Base-by-base conservation (phyloP, 2,113 vertebrate genomes). In the Rissa tridactyla region DNA sequence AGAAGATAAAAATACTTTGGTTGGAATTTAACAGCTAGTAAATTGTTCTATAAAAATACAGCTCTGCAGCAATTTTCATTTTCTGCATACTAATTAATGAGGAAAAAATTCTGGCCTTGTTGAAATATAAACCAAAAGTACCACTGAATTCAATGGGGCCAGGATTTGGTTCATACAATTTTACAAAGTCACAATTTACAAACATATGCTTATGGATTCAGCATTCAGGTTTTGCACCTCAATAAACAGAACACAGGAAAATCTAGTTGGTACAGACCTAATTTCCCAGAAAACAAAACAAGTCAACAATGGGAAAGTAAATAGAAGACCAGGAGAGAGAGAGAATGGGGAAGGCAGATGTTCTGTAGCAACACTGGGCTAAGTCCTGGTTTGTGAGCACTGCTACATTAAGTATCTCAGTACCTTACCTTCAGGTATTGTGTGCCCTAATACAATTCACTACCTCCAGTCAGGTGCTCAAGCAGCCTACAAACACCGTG, bases 1-100 rank as follows among this genome's bases (percentile, higher is more conserved):
- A 79, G 73, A 92, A 88, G 90, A 92, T 77, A 93, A 95, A 94
- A 95, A 87, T 80, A 91, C 15, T 69, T 84, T 21, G 13, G 29
- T 79, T 91, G 42, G 58, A 82, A 93, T 88, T 86, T 66, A 90
- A 77, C 54, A 92, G 42, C 49, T 58, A 90, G 64, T 55, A 94
- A 91, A 88, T 72, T 54, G 49, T 62, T 95, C 82, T 68, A 29
- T 70, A 87, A 90, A 95, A 91, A 76, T n/a, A 86, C 5, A 78
- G 21, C n/a, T 87, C 62, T 82, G 62, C 32, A 68, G 54, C 11
- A 88, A 42, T 88, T 92, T 75, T 96, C 27, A 77, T 42, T 90
- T 70, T 84, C 81, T 87, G 27, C 0, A 0, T 70, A 29, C 27
- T 81, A 46, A 91, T 62, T 57, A 81, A 13, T 21, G 27, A 42